Evolutionary conservation across 2,797 vertebrate genomes (phyloP).

Genomic region (Peromyscus attwateri): DNA sequence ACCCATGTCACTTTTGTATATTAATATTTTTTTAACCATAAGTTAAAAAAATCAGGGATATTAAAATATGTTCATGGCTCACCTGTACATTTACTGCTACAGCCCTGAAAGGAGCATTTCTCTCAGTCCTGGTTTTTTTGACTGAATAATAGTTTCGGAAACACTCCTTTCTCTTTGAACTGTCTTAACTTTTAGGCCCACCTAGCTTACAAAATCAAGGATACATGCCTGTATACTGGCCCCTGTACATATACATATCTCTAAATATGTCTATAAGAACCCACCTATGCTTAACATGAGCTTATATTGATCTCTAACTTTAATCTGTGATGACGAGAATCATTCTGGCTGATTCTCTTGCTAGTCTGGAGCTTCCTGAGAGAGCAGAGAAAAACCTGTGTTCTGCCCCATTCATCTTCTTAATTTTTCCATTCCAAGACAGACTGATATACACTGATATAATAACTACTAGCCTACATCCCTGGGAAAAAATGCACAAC

Average conservation of each 20-base stretch:
- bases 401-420: neutral
- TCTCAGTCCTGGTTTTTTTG: neutral
- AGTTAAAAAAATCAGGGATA: neutral
- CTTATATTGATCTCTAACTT: neutral
- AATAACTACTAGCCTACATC: neutral
- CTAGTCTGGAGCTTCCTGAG: neutral
- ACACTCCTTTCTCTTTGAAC: neutral
- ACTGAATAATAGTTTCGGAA: neutral
- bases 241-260: neutral
- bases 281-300: neutral
- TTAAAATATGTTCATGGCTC: neutral
- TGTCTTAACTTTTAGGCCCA: neutral
- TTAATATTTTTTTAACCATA: neutral
- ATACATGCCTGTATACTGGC: neutral
- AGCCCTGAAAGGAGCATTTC: conserved; percentile 15
- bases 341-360: neutral
- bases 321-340: neutral
- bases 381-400: neutral
- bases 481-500: neutral
- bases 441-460: neutral
- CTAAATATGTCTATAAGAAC: neutral
- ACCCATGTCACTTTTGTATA: neutral
- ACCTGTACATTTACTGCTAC: neutral
- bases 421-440: neutral
- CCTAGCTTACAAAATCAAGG: conserved; percentile 5